Conservation (phyloP, 1,140 invertebrate species). For the Drosophila mojavensis region DNA sequence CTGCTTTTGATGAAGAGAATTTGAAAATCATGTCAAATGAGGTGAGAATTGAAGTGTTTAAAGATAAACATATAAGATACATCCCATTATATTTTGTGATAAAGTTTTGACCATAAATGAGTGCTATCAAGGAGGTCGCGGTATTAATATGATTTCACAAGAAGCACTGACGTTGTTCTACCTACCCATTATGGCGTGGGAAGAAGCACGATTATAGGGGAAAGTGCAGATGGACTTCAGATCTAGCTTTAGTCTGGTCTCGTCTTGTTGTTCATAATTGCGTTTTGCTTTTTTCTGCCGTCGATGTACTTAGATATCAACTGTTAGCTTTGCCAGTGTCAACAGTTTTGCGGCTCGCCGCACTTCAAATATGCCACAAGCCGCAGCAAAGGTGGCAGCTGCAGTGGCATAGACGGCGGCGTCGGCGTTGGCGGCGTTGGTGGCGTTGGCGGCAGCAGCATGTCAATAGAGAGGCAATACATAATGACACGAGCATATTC, state of each 20-base stretch:
- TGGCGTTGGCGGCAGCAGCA: neutral
- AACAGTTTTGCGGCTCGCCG: neutral
- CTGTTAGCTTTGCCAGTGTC: neutral
- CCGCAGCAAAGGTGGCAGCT: slow-evolving; percentile 6
- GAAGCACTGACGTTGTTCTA: too few species aligned
- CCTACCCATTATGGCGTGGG: too few species aligned
- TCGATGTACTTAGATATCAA: neutral
- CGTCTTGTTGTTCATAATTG: neutral
- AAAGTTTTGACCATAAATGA: too few species aligned
- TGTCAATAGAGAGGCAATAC: slow-evolving; percentile 6
- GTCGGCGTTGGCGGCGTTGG: neutral
- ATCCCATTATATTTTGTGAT: too few species aligned
- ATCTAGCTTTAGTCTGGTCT: neutral
- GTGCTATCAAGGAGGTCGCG: too few species aligned
- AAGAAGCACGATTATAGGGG: too few species aligned
- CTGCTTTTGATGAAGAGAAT: too few species aligned
- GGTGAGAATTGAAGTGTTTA: too few species aligned
- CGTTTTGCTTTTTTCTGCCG: neutral
- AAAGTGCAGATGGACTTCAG: too few species aligned
- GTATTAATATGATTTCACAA: too few species aligned
- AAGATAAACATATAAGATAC: too few species aligned
- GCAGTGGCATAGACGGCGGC: neutral
- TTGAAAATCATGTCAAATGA: too few species aligned
- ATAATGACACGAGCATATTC: neutral
- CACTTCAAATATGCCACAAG: neutral